Percentiles rank a stretch among this genome's conserved stretches.
These are phyloP conservation scores for Cybosia mesomella DNA, from an alignment of 2,888 invertebrate genomes.

Conservation along the genomic window DNA sequence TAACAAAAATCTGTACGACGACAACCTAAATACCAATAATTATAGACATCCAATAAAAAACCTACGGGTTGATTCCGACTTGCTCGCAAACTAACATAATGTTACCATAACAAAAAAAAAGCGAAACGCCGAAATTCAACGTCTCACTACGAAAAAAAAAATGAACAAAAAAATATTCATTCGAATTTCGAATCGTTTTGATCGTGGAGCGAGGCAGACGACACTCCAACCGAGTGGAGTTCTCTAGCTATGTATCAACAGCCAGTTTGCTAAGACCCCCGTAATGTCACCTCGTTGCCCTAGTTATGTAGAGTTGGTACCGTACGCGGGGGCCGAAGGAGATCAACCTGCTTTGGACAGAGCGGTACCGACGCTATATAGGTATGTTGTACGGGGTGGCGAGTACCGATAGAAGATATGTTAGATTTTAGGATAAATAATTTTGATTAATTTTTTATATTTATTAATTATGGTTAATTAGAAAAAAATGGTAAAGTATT, in stretches of 20 bases:
- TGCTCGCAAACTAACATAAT: constrained; percentile 20
- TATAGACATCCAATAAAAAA: neutral
- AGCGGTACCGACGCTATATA: constrained; percentile 85
- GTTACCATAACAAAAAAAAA: constrained; percentile 38
- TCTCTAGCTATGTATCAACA: constrained; percentile 75
- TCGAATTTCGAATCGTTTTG: constrained; percentile 82
- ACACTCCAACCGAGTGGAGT: constrained; percentile 81
- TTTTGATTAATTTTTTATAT: constrained; percentile 14
- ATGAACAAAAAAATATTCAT: constrained; percentile 54
- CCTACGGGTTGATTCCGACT: neutral
- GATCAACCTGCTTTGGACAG: constrained; percentile 72
- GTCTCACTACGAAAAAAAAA: constrained; percentile 65
- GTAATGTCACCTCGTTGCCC: constrained; percentile 68
- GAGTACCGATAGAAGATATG: constrained; percentile 67
- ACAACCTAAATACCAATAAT: no score
- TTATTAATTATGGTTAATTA: neutral
- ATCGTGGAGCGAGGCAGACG: constrained; percentile 83
- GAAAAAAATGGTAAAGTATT: neutral
- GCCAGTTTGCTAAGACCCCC: constrained; percentile 62
- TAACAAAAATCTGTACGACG: no score
- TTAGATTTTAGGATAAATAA: constrained; percentile 4
- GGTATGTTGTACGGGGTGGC: constrained; percentile 76
- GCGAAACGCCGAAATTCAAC: constrained; percentile 50
- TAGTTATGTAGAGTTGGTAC: constrained; percentile 59
- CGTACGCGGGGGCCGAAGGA: constrained; percentile 66